A percentile compares a stretch with the other conserved stretches of the same genome.
Conservation (phyloP, 2,888 invertebrate species). For the Hydraecia micacea region DNA sequence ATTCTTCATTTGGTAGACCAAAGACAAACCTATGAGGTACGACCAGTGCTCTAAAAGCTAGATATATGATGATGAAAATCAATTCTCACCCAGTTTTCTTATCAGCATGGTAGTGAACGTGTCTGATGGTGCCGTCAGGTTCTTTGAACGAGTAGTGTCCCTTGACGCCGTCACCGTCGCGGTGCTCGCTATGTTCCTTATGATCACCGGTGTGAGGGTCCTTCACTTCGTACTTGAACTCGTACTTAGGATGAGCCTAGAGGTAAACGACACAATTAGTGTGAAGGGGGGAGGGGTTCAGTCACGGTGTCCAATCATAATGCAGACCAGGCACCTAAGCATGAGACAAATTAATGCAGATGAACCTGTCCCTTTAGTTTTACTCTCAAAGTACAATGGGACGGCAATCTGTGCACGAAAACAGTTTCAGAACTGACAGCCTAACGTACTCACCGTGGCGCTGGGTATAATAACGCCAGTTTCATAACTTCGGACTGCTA, state of each 20-base stretch:
- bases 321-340: too few relatives aligned
- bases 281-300: neutral
- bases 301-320: too few relatives aligned
- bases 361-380: too few relatives aligned
- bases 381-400: too few relatives aligned
- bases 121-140: constrained; percentile 62
- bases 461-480: neutral
- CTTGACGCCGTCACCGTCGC: constrained; percentile 66
- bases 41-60: neutral
- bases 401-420: too few relatives aligned
- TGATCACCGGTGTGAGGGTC: constrained; percentile 87
- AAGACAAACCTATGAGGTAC: neutral
- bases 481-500: neutral
- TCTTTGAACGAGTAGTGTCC: constrained; percentile 66
- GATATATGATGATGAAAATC: neutral
- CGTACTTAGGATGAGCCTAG: constrained; percentile 75
- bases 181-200: constrained; percentile 84
- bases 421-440: too few relatives aligned
- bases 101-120: constrained; percentile 65
- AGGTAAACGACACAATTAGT: neutral
- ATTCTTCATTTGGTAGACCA: too few relatives aligned
- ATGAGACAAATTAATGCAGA: too few relatives aligned
- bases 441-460: neutral
- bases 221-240: constrained; percentile 84
- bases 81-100: constrained; percentile 61